phyloP scores from a whole-genome alignment of 1,140 invertebrate species.

The Nephila pilipes region DNA sequence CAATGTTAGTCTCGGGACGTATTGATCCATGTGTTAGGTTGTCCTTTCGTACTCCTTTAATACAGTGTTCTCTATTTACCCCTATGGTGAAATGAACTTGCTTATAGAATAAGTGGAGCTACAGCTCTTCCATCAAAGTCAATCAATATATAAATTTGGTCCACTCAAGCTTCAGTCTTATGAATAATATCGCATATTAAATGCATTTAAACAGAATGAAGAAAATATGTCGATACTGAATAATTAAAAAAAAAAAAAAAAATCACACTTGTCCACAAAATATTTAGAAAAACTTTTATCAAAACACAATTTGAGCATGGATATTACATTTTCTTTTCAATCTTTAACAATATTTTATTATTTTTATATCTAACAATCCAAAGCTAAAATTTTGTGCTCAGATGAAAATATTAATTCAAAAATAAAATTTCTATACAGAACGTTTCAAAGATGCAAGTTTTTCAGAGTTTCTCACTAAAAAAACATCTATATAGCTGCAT shows the following conservation, averaged over 20 bases:
- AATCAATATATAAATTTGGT: too few relatives aligned
- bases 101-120: too few relatives aligned
- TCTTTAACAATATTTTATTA: not conserved
- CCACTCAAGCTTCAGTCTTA: too few relatives aligned
- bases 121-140: too few relatives aligned
- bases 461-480: not conserved
- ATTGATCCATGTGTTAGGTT: too few relatives aligned
- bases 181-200: too few relatives aligned
- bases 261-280: not conserved
- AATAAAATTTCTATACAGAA: not conserved
- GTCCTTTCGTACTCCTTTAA: too few relatives aligned
- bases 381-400: not conserved
- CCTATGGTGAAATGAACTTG: too few relatives aligned
- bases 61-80: too few relatives aligned
- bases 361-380: not conserved
- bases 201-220: not conserved
- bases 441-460: not conserved
- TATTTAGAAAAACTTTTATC: constrained; percentile 16
- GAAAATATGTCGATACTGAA: not conserved
- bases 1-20: too few relatives aligned
- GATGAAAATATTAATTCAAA: not conserved
- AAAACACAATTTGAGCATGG: constrained; percentile 22
- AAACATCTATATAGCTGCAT: too few relatives aligned
- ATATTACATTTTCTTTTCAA: constrained; percentile 13
- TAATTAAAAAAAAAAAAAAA: not conserved